phyloP scores from a whole-genome alignment of 2,888 invertebrate species.

The Leucophenga montana region DNA sequence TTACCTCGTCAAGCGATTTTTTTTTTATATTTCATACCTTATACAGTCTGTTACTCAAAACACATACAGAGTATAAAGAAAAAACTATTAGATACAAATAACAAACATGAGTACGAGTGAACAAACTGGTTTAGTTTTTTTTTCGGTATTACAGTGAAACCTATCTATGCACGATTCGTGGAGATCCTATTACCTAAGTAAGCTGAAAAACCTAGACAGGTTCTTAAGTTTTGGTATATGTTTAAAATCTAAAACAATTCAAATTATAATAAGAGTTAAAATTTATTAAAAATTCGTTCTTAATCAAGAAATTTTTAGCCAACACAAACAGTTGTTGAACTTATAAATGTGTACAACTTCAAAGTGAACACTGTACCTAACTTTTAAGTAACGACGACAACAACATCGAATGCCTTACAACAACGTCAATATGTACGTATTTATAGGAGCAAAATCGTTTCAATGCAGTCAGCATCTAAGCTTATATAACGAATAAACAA shows the following conservation, averaged over 20 bases:
- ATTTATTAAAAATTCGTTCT: no score
- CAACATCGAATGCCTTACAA: neutral
- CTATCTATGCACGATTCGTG: no score
- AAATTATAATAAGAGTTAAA: no score
- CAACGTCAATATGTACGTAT: neutral
- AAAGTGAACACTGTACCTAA: neutral
- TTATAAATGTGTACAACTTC: no score
- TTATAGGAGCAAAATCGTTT: neutral
- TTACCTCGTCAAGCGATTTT: no score
- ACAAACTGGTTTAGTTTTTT: conserved; percentile 60
- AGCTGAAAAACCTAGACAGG: neutral
- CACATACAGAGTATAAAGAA: neutral
- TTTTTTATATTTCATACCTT: no score
- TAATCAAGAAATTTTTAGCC: neutral
- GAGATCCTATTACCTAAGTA: neutral
- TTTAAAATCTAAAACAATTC: no score
- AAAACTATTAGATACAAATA: neutral
- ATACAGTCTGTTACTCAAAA: neutral
- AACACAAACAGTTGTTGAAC: neutral
- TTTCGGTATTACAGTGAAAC: conserved; percentile 31
- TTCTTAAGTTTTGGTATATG: no score
- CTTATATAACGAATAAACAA: conserved; percentile 19
- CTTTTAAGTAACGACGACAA: neutral
- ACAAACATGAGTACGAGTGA: conserved; percentile 61
- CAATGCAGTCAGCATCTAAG: neutral